phyloP scores from a whole-genome alignment of 1,140 invertebrate genomes.

The Agraylea sexmaculata region DNA sequence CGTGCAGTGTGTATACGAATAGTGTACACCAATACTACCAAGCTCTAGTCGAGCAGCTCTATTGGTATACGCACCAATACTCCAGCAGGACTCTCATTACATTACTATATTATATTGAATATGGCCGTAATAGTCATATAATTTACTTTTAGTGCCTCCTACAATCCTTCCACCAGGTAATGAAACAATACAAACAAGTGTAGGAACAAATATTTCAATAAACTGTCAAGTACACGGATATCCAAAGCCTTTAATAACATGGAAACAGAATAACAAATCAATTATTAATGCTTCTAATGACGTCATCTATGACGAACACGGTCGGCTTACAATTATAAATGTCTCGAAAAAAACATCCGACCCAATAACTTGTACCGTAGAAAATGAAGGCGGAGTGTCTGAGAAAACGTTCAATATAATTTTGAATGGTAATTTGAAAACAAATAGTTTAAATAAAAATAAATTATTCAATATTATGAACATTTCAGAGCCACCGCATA shows the following conservation, averaged over 20 bases:
- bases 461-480: conserved; percentile 3
- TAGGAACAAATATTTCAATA: conserved; percentile 23
- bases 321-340: conserved; percentile 26
- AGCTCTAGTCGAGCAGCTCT: too few species aligned
- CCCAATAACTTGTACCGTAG: conserved; percentile 27
- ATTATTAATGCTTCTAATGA: background rate
- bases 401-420: conserved; percentile 25
- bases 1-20: too few species aligned
- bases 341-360: conserved; percentile 25
- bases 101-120: too few species aligned
- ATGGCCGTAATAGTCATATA: too few species aligned
- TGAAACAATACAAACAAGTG: conserved; percentile 17
- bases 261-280: conserved; percentile 29
- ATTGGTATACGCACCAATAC: too few species aligned
- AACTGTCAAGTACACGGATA: conserved; percentile 33
- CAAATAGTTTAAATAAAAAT: background rate
- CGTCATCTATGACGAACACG: conserved; percentile 29
- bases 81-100: too few species aligned
- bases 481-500: conserved; percentile 29
- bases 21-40: too few species aligned
- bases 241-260: conserved; percentile 28
- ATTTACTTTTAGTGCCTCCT: conserved; percentile 30
- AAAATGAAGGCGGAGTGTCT: conserved; percentile 29
- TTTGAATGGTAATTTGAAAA: conserved; percentile 25
- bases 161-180: conserved; percentile 25